Base-by-base conservation (phyloP, 1,140 invertebrate genomes). In the Drosophila virilis region DNA sequence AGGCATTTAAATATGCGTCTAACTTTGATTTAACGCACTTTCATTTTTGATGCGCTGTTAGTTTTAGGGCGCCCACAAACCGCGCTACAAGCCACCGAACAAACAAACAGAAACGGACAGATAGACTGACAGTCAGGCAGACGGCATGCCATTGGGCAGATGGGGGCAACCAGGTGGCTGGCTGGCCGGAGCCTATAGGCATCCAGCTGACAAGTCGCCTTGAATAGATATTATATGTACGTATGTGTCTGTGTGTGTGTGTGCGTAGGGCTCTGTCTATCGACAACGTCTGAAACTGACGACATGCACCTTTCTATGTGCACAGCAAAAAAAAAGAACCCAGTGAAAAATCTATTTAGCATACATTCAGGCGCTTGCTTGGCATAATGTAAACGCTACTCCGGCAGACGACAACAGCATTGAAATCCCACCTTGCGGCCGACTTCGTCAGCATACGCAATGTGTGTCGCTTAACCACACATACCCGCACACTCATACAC, bases 331-430 rank as follows among this genome's bases (percentile, higher is more conserved):
- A 54, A 50, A 22, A 55, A 55, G 71, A 60, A 65, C 32, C 17
- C 60, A 48, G 65, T 54, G 50, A 75, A 85, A 90, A 90, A 74
- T 86, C 62, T 90, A 90, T 90, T 90, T 91, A 90, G 86, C 88
- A 90, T 90, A 90, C 88, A 78, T 90, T 90, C 82, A 71, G 82
- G 88, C 82, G 81, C 69, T 75, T 48, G 70, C 77, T 69, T 85
- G 81, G 77, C 77, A 85, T 84, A 84, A 84, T 84, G 74, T 78
- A 66, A 74, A 62, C 68, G 81, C 81, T 58, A 76, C 69, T 59
- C 67, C 52, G 45, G 45, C 81, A 78, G 81, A 80, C 69, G 80
- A 60, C 32, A 50, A 6, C 57, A 59, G 71, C 80, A 80, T 80
- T 77, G 66, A 80, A 80, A 89, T 80, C 59, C 73, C 77, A 69